These are phyloP conservation scores for Erethizon dorsatum DNA, from an alignment of 2,797 vertebrate species.

Conservation along the genomic window DNA sequence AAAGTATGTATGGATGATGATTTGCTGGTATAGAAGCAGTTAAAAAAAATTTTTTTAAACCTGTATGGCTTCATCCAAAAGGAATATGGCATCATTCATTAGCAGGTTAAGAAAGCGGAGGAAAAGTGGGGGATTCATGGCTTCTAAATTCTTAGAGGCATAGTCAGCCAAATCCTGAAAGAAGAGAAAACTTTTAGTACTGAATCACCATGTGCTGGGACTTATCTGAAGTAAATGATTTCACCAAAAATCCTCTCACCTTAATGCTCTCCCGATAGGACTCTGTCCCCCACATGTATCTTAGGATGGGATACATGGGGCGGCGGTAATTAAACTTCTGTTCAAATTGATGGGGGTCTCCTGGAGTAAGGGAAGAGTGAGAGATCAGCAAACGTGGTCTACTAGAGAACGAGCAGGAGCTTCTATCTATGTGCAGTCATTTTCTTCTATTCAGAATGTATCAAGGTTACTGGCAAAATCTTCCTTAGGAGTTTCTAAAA, in stretches of 20 bases:
- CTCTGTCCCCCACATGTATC: constrained; percentile 97
- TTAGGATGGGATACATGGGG: constrained; percentile 99
- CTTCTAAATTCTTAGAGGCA: constrained; percentile 98
- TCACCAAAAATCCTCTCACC: constrained; percentile 88
- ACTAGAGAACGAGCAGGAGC: neutral
- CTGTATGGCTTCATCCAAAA: constrained; percentile 99
- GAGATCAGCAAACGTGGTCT: neutral
- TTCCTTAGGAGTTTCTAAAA: neutral
- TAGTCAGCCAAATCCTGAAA: constrained; percentile 95
- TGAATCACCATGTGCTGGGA: neutral
- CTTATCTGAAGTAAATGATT: constrained; percentile 41
- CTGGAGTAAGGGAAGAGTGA: constrained; percentile 86
- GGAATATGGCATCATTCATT: constrained; percentile 98
- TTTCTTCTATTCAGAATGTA: neutral
- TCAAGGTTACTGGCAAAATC: neutral
- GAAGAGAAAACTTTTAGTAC: neutral
- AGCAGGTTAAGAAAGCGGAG: constrained; percentile 97
- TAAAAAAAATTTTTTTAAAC: constrained; percentile 85
- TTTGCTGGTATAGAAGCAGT: neutral
- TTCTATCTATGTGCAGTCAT: neutral
- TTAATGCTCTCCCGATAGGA: constrained; percentile 96
- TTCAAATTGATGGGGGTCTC: constrained; percentile 99
- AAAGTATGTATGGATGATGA: neutral
- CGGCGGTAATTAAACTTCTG: constrained; percentile 99
- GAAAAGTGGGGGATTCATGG: constrained; percentile 98